Percentiles rank a stretch among this genome's conserved stretches.
Conservation (phyloP, 2,113 vertebrate genomes). For the Ursus arctos region DNA sequence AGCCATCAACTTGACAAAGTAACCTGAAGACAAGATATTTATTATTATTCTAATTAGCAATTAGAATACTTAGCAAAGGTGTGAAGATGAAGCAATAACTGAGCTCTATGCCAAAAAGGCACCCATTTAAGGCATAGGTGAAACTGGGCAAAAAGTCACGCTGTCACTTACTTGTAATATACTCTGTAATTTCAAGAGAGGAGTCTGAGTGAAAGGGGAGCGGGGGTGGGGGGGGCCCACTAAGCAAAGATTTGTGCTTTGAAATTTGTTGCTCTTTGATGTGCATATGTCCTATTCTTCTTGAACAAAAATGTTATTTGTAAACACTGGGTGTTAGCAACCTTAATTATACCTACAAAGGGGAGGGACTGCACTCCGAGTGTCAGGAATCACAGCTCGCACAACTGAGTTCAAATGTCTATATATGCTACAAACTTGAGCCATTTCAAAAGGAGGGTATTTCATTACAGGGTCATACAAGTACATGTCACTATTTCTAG, state of each 20-base stretch:
- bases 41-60: conserved; percentile 17
- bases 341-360: neutral
- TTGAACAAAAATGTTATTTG: neutral
- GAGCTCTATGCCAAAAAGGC: neutral
- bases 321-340: neutral
- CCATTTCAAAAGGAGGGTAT: neutral
- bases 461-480: neutral
- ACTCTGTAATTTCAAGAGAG: neutral
- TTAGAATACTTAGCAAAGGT: conserved; percentile 48
- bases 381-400: neutral
- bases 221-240: too few relatives aligned
- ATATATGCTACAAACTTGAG: neutral
- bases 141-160: neutral
- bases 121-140: neutral
- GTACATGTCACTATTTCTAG: neutral
- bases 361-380: accelerated
- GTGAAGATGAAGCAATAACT: neutral
- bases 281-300: neutral
- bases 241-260: neutral
- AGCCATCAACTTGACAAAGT: neutral
- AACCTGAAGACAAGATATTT: neutral
- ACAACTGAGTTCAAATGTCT: neutral
- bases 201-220: neutral
- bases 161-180: neutral
- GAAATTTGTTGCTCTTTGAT: neutral